Evolutionary conservation across 2,113 vertebrate genomes (phyloP), one percentile per base, ranked within the genome.

Genomic region (cat (Felis catus)): DNA sequence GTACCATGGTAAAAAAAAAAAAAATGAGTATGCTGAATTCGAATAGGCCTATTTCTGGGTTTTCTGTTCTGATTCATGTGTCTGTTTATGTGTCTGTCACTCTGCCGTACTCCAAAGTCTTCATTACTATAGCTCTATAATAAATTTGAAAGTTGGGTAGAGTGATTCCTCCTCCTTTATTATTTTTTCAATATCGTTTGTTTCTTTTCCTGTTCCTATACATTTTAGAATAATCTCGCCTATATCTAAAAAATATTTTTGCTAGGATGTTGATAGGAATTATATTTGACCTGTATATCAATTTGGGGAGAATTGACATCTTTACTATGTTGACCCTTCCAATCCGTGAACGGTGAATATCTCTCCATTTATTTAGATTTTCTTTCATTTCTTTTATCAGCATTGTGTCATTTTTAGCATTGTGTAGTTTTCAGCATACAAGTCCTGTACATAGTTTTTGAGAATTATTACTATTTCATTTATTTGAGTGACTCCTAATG

Each of bases 181-280:
- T 78, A 33, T 21, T 86, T 78, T 81, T 92, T 82, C 15, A 71
- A 13, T 65, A 53, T 91, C 79, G 29, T 51, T 80, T 89, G 33
- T 87, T 94, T 55, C 63, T 88, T 96, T 92, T 31, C 18, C 84
- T 92, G 88, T 66, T 39, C n/a, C 29, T 88, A 48, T 82, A 88
- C 25, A 41, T 88, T 96, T 80, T 73, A 82, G 29, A 58, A 58
- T 82, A 89, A 89, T 33, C 36, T 89, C 76, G 18, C 55, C 16
- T 71, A 82, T 66, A 48, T 89, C 27, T 81, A 27, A 66, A 85
- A 82, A 70, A 55, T 23, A 36, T 55, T 55, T 48, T 66, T 71
- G 4, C 66, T 65, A 36, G 14, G 7, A 82, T 95, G 55, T 74
- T 80, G 7, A 70, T 36, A 55, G 29, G 29, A 81, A 45, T 92